Evolutionary conservation across 2,888 invertebrate species (phyloP), one percentile per base, ranked within the genome.

Genomic region (Chouioia cunea): DNA sequence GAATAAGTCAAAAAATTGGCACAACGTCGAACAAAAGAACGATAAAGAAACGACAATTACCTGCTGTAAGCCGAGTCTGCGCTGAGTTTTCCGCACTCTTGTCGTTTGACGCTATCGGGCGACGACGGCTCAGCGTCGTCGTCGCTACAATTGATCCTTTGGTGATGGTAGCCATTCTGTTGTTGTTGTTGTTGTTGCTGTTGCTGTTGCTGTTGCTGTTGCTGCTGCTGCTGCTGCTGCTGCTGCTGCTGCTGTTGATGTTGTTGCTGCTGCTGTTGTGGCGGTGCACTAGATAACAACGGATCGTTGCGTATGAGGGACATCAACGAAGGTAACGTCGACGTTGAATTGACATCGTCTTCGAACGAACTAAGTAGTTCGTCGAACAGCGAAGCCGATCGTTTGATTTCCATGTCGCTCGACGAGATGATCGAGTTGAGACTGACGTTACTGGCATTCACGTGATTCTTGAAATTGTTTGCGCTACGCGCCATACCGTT

Each of bases 11-110:
- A 56, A n/a, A n/a, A n/a, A 43, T 14, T 12, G 14, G 6, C 36
- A 1, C 18, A 10, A n/a, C 54, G 36, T 43, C 18, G 43, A 54
- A 52, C 4, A 62, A 59, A n/a, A 65, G 12, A n/a, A 43, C 18
- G 23, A 70, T 65, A 46, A 16, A 44, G 58, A 36, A 58, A 52
- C 12, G 44, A 15, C 56, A 23, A 53, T 88, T 88, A 94, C 94
- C 94, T 94, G 90, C 93, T 93, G 87, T 94, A 94, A 65, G 94
- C 94, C 36, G 94, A 94, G 86, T 94, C 94, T 36, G 90, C 89
- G 74, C 87, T 87, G 53, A 87, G 79, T 75, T 88, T 87, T 62
- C 78, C 74, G 68, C 80, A 81, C 65, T 80, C 80, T 56, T 77
- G 78, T 27, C 77, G 76, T 66, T 84, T 83, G 77, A 79, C 81